A percentile compares a stretch with the other conserved stretches of the same genome.
These are phyloP conservation scores for Agrochola macilenta DNA, from an alignment of 2,888 invertebrate genomes.

Conservation along the genomic window DNA sequence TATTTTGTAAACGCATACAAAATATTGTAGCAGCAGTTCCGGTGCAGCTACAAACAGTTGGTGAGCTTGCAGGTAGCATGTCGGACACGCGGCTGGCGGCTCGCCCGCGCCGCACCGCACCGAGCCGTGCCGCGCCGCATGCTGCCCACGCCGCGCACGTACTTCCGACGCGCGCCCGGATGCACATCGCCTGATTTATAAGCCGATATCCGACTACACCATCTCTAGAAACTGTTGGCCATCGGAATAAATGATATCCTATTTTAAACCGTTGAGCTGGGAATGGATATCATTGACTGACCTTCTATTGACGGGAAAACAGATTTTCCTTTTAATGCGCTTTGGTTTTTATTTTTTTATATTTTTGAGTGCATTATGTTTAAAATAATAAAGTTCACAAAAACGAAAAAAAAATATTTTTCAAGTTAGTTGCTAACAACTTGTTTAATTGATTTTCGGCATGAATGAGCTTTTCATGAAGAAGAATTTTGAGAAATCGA, in stretches of 20 bases:
- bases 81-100: slow-evolving; percentile 64
- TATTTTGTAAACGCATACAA: slow-evolving; percentile 34
- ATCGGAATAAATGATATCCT: slow-evolving; percentile 68
- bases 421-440: slow-evolving; percentile 18
- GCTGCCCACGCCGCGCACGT: slow-evolving; percentile 15
- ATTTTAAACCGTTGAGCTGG: slow-evolving; percentile 54
- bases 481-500: slow-evolving; percentile 24
- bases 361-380: neutral
- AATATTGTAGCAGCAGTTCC: slow-evolving; percentile 41
- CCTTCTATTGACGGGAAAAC: slow-evolving; percentile 20
- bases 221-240: slow-evolving; percentile 64
- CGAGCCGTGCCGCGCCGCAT: slow-evolving; percentile 22
- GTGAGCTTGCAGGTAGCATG: slow-evolving; percentile 54
- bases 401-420: slow-evolving; percentile 5
- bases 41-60: slow-evolving; percentile 40
- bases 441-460: slow-evolving; percentile 30
- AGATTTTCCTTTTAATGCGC: neutral
- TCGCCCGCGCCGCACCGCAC: slow-evolving; percentile 62
- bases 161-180: slow-evolving; percentile 73
- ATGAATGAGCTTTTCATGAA: slow-evolving; percentile 30
- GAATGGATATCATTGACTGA: slow-evolving; percentile 40
- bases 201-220: slow-evolving; percentile 78
- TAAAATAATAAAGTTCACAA: neutral
- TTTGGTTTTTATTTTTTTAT: neutral
- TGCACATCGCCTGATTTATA: slow-evolving; percentile 80